Evolutionary conservation across 1,140 invertebrate genomes (phyloP).

Genomic region (Idris sp.): DNA sequence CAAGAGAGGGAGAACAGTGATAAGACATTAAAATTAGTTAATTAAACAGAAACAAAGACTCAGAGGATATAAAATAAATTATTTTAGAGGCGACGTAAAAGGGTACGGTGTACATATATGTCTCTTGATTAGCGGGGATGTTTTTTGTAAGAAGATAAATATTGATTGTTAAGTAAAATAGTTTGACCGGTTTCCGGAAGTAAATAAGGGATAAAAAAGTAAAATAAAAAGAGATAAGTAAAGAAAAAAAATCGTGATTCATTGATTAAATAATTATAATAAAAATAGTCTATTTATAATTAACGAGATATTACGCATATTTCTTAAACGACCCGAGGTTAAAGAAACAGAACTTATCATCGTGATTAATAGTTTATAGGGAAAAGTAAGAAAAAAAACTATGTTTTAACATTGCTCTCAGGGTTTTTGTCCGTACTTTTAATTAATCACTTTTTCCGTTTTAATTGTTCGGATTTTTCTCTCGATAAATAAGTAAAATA

Average conservation of each 20-base stretch:
- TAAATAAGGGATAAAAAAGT: conserved; percentile 34
- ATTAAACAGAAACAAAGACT: conserved; percentile 70
- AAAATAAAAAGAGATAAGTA: conserved; percentile 14
- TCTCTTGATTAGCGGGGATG: conserved; percentile 61
- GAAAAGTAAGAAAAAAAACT: too few species aligned
- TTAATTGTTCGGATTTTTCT: conserved; percentile 30
- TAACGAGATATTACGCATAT: conserved; percentile 74
- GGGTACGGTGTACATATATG: conserved; percentile 59
- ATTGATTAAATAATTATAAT: conserved; percentile 67
- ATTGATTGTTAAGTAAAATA: conserved; percentile 64
- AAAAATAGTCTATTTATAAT: conserved; percentile 74
- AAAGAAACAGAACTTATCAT: conserved; percentile 68
- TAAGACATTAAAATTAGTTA: conserved; percentile 69
- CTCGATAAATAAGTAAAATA: conserved; percentile 23
- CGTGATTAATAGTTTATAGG: conserved; percentile 72
- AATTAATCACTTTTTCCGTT: conserved; percentile 25
- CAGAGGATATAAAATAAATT: conserved; percentile 68
- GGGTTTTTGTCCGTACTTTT: conserved; percentile 71
- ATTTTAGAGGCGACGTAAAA: conserved; percentile 57
- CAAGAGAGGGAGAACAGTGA: conserved; percentile 48
- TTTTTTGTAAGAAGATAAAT: conserved; percentile 61
- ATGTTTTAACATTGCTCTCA: conserved; percentile 73
- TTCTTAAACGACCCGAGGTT: conserved; percentile 70
- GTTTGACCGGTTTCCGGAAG: conserved; percentile 54
- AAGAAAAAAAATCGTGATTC: conserved; percentile 39